These are phyloP conservation scores for Andricus curvator DNA, from an alignment of 2,888 invertebrate species.

Conservation along the genomic window DNA sequence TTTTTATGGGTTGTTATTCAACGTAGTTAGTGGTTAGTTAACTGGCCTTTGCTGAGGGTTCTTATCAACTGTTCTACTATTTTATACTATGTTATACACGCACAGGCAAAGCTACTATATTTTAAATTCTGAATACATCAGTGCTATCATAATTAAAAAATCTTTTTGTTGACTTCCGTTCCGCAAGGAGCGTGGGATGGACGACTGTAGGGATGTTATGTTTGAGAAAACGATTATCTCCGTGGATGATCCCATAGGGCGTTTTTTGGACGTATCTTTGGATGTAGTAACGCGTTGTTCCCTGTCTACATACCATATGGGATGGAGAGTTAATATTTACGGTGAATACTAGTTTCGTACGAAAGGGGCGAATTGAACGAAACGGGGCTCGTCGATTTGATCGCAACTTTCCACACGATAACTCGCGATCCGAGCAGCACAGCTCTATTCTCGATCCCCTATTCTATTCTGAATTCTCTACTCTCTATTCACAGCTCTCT, in stretches of 20 bases:
- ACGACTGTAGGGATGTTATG: constrained; percentile 9
- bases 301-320: constrained; percentile 47
- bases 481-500: constrained; percentile 16
- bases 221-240: constrained; percentile 33
- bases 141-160: too few species aligned
- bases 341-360: constrained; percentile 16
- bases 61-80: too few species aligned
- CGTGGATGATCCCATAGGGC: constrained; percentile 5
- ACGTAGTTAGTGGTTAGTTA: too few species aligned
- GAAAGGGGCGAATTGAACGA: constrained; percentile 10
- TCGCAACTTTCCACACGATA: constrained; percentile 53
- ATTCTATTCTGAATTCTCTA: constrained; percentile 32
- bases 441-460: constrained; percentile 10
- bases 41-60: too few species aligned
- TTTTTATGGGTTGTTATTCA: too few species aligned
- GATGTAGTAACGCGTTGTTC: constrained; percentile 6
- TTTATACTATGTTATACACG: too few species aligned
- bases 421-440: constrained; percentile 51
- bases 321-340: constrained; percentile 52
- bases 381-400: constrained; percentile 11
- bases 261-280: not conserved
- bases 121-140: too few species aligned
- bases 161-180: not conserved
- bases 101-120: too few species aligned
- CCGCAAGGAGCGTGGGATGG: constrained; percentile 2